A percentile compares a stretch with the other conserved stretches of the same genome.
Conservation (phyloP, 1,140 invertebrate species). For the Caerostris darwini region DNA sequence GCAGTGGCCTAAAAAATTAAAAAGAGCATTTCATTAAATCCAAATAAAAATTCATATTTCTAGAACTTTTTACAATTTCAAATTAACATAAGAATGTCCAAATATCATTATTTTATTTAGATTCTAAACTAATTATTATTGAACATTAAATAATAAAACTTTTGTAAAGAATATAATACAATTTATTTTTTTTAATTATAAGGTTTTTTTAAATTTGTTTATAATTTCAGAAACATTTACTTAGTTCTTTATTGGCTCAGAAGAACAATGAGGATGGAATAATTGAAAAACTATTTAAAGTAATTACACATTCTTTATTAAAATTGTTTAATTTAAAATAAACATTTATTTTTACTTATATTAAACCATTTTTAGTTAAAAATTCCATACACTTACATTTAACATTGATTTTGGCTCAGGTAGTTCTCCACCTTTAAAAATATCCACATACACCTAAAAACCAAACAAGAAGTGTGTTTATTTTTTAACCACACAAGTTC, state of each 20-base stretch:
- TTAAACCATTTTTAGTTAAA: not conserved
- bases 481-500: too few species aligned
- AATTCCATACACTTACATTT: slow-evolving; percentile 86
- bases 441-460: slow-evolving; percentile 92
- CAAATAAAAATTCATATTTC: not conserved
- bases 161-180: not conserved
- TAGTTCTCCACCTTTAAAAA: slow-evolving; percentile 97
- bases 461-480: not conserved
- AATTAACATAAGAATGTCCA: too few species aligned
- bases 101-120: too few species aligned
- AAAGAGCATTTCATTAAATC: not conserved
- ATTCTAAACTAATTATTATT: too few species aligned
- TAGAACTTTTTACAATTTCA: too few species aligned
- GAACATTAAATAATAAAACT: too few species aligned
- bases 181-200: not conserved
- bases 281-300: too few species aligned
- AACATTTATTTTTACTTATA: not conserved
- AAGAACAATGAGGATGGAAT: too few species aligned
- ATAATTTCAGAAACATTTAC: too few species aligned
- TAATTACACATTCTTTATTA: too few species aligned
- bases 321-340: not conserved
- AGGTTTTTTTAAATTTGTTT: not conserved
- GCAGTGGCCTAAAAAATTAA: slow-evolving; percentile 91
- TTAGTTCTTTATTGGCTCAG: too few species aligned
- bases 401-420: slow-evolving; percentile 99